These are phyloP conservation scores for Zapornia atra DNA, from an alignment of 2,113 vertebrate species.

Conservation along the genomic window DNA sequence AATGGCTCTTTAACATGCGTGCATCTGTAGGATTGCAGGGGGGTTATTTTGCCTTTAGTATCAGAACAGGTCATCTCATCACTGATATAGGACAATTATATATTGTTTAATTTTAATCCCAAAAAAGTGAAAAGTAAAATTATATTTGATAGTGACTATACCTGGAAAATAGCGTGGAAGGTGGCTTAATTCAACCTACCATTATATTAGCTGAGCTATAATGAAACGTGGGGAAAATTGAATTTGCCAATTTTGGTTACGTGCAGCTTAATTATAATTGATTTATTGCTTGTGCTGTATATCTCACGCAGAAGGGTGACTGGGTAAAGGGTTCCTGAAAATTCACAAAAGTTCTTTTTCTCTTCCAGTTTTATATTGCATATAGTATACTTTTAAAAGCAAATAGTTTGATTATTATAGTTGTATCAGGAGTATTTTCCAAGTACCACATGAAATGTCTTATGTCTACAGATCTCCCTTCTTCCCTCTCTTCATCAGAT, in stretches of 20 bases:
- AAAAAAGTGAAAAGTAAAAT: neutral
- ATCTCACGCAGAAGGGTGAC: neutral
- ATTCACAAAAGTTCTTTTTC: neutral
- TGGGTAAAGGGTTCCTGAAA: neutral
- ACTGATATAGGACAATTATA: neutral
- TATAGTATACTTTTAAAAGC: neutral
- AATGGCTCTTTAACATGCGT: neutral
- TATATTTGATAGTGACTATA: neutral
- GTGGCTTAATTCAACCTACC: neutral
- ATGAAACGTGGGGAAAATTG: neutral
- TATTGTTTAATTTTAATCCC: neutral
- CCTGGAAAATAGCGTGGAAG: neutral
- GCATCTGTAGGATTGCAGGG: neutral
- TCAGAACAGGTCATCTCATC: neutral
- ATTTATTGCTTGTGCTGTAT: conserved; percentile 18
- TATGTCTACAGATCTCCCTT: conserved; percentile 35
- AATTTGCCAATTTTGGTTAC: conserved; percentile 25
- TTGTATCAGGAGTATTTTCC: neutral
- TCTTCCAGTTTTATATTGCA: neutral
- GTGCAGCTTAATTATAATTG: conserved; percentile 23
- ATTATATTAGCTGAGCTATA: neutral
- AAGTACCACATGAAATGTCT: neutral
- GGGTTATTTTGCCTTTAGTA: neutral
- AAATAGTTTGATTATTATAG: neutral
- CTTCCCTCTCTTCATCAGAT: conserved; percentile 14